phyloP scores from a whole-genome alignment of 2,888 invertebrate species.

The Ennomos quercinarius region DNA sequence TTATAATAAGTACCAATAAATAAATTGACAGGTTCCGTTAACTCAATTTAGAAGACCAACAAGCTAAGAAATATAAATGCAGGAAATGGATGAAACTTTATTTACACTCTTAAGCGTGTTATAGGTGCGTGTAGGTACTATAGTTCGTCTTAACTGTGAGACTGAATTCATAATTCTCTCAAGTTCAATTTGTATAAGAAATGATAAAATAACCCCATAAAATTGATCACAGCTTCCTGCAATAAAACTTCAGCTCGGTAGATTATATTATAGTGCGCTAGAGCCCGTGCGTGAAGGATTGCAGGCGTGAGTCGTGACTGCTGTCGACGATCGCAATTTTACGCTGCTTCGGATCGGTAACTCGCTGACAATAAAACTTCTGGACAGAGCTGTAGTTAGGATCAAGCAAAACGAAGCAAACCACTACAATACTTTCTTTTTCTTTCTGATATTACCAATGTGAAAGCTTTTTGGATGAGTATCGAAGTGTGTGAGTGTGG shows the following conservation, averaged over 20 bases:
- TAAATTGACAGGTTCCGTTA: slow-evolving; percentile 40
- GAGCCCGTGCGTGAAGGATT: slow-evolving; percentile 62
- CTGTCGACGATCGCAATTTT: slow-evolving; percentile 60
- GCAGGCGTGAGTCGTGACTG: slow-evolving; percentile 67
- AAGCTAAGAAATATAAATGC: slow-evolving; percentile 1
- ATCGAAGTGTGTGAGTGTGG: too few relatives aligned
- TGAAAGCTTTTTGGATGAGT: too few relatives aligned
- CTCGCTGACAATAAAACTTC: slow-evolving; percentile 64
- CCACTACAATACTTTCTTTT: too few relatives aligned
- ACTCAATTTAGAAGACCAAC: slow-evolving; percentile 33
- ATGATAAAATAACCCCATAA: slow-evolving; percentile 4
- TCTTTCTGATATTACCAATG: too few relatives aligned
- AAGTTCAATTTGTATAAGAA: background rate
- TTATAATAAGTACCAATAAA: slow-evolving; percentile 50
- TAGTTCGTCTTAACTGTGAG: too few relatives aligned
- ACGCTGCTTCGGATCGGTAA: slow-evolving; percentile 50
- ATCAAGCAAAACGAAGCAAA: background rate
- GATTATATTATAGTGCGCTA: slow-evolving; percentile 32
- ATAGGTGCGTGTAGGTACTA: too few relatives aligned
- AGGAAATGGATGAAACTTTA: slow-evolving; percentile 8
- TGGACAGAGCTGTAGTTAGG: slow-evolving; percentile 29
- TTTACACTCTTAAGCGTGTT: background rate
- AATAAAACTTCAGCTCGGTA: slow-evolving; percentile 14
- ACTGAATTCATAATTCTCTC: background rate
- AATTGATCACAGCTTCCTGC: slow-evolving; percentile 3